A percentile compares a stretch with the other conserved stretches of the same genome.
These are phyloP conservation scores for Corbicula japonica DNA, from an alignment of 2,888 invertebrate species.

Conservation along the genomic window DNA sequence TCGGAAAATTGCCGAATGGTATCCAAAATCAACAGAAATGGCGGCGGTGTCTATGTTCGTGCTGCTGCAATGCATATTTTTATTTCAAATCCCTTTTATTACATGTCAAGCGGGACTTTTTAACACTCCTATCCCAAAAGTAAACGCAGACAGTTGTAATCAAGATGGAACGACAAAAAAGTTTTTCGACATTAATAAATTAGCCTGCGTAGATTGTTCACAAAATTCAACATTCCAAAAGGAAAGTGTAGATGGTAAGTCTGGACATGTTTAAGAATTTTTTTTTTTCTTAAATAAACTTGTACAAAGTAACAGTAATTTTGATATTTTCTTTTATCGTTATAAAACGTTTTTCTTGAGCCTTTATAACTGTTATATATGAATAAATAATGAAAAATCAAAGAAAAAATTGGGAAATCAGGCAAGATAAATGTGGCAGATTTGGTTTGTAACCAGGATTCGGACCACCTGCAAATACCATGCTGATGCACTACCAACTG, in stretches of 20 bases:
- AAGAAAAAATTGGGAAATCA: too few relatives aligned
- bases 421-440: too few relatives aligned
- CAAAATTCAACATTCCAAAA: constrained; percentile 72
- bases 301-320: too few relatives aligned
- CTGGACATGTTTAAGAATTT: constrained; percentile 46
- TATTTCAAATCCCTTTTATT: neutral
- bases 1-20: constrained; percentile 27
- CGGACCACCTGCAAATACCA: too few relatives aligned
- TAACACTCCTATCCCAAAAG: constrained; percentile 50
- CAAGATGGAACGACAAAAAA: constrained; percentile 65
- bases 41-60: constrained; percentile 17
- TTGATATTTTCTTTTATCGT: too few relatives aligned
- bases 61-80: constrained; percentile 1
- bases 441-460: too few relatives aligned
- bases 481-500: too few relatives aligned
- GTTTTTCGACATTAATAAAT: constrained; percentile 77
- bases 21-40: constrained; percentile 62
- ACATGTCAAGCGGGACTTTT: constrained; percentile 22
- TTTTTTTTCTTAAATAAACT: neutral
- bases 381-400: too few relatives aligned
- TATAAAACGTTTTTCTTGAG: too few relatives aligned
- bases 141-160: constrained; percentile 59
- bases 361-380: too few relatives aligned
- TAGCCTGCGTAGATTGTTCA: constrained; percentile 75
- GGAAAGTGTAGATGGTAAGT: constrained; percentile 79